Conservation (phyloP, 2,888 invertebrate genomes). For the Gandaritis pyraliata region DNA sequence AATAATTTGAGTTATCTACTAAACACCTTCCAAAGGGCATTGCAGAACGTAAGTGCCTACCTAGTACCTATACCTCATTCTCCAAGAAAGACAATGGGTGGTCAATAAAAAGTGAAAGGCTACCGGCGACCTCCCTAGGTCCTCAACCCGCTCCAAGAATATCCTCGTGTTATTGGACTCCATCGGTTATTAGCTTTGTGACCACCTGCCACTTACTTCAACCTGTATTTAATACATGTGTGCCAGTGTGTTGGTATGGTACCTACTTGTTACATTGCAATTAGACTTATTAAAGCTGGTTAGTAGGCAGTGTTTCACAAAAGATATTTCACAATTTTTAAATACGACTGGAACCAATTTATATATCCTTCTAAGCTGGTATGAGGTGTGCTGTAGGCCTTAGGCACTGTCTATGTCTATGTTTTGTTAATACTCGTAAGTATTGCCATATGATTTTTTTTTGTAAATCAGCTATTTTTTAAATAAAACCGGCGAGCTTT, state of each 20-base stretch:
- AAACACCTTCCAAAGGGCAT: conserved; percentile 2
- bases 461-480: too few species aligned
- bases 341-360: too few species aligned
- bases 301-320: too few species aligned
- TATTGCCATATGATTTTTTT: too few species aligned
- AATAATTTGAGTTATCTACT: neutral
- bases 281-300: conserved; percentile 11
- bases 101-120: conserved; percentile 30
- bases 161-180: conserved; percentile 28
- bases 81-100: conserved; percentile 16
- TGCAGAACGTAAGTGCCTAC: neutral
- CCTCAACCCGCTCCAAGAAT: conserved; percentile 31
- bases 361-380: too few species aligned
- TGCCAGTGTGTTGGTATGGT: conserved; percentile 7
- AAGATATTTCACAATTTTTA: too few species aligned
- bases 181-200: conserved; percentile 27
- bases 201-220: conserved; percentile 26
- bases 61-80: conserved; percentile 2
- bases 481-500: too few species aligned
- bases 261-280: conserved; percentile 15
- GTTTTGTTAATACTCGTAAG: too few species aligned
- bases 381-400: too few species aligned
- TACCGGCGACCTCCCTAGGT: conserved; percentile 26
- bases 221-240: conserved; percentile 18
- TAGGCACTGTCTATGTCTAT: too few species aligned